Conservation (phyloP, 1,140 invertebrate species). For the Elymnias hypermnestra region DNA sequence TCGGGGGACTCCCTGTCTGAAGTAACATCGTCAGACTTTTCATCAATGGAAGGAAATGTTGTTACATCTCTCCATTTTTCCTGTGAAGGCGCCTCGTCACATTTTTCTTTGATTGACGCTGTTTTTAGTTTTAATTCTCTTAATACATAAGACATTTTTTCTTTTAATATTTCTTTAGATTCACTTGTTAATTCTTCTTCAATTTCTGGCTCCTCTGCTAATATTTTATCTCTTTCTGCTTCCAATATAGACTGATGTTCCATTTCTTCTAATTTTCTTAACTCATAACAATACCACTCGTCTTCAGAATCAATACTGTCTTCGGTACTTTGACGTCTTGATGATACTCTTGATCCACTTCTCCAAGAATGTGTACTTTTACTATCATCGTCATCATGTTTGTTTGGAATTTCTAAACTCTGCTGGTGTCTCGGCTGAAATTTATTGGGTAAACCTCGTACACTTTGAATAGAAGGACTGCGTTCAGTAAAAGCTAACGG, state of each 20-base stretch:
- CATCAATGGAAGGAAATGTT: conserved; percentile 58
- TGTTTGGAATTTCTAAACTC: conserved; percentile 87
- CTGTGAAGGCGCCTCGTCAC: conserved; percentile 60
- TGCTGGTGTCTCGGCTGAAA: conserved; percentile 84
- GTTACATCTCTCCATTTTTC: conserved; percentile 70
- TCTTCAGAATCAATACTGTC: conserved; percentile 95
- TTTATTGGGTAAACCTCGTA: conserved; percentile 75
- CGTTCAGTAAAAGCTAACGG: conserved; percentile 74
- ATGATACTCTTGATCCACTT: conserved; percentile 90
- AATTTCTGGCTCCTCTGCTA: conserved; percentile 78
- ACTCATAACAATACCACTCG: conserved; percentile 94
- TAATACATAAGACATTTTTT: conserved; percentile 86
- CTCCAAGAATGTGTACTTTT: conserved; percentile 90
- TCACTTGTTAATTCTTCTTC: conserved; percentile 67
- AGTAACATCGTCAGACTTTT: conserved; percentile 36
- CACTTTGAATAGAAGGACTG: conserved; percentile 80
- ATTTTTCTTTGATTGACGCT: conserved; percentile 58
- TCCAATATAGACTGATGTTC: conserved; percentile 85
- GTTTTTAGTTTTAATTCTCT: conserved; percentile 84
- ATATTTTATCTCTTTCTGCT: conserved; percentile 77
- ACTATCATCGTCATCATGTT: conserved; percentile 89
- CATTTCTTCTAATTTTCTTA: conserved; percentile 90
- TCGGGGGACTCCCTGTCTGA: conserved; percentile 63
- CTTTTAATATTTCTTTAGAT: conserved; percentile 83
- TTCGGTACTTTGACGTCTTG: conserved; percentile 92